phyloP scores from a whole-genome alignment of 2,888 invertebrate genomes.

The Muschampia plurimacula region DNA sequence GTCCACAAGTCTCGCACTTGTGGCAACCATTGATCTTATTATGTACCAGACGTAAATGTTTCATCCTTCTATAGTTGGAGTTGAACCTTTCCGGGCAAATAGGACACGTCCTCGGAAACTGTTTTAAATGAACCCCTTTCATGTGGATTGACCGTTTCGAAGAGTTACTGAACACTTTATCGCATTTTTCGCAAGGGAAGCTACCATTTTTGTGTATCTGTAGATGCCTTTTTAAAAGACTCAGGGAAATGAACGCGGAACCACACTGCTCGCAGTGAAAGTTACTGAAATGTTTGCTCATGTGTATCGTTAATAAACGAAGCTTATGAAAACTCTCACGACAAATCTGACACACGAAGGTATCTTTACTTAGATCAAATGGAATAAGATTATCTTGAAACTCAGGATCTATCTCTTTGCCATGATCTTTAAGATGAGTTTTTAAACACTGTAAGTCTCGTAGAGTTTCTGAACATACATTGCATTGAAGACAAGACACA shows the following conservation, averaged over 20 bases:
- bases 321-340: constrained; percentile 62
- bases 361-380: constrained; percentile 61
- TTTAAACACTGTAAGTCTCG: constrained; percentile 58
- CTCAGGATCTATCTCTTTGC: constrained; percentile 57
- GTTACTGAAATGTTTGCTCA: constrained; percentile 75
- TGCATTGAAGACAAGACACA: constrained; percentile 63
- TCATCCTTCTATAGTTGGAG: constrained; percentile 69
- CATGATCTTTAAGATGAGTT: constrained; percentile 63
- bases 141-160: constrained; percentile 64
- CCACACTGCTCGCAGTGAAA: constrained; percentile 75
- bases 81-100: constrained; percentile 71
- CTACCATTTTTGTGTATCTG: constrained; percentile 64
- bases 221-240: constrained; percentile 62
- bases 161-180: constrained; percentile 68
- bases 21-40: constrained; percentile 60
- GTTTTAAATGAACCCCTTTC: constrained; percentile 68
- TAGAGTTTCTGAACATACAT: constrained; percentile 57
- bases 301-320: constrained; percentile 67
- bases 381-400: constrained; percentile 70
- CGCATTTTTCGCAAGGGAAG: constrained; percentile 70
- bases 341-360: constrained; percentile 69
- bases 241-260: constrained; percentile 62
- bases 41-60: constrained; percentile 68
- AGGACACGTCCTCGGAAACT: constrained; percentile 63
- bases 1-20: constrained; percentile 67